phyloP scores from a whole-genome alignment of 2,888 invertebrate species.

The Heteromurus nitidus region DNA sequence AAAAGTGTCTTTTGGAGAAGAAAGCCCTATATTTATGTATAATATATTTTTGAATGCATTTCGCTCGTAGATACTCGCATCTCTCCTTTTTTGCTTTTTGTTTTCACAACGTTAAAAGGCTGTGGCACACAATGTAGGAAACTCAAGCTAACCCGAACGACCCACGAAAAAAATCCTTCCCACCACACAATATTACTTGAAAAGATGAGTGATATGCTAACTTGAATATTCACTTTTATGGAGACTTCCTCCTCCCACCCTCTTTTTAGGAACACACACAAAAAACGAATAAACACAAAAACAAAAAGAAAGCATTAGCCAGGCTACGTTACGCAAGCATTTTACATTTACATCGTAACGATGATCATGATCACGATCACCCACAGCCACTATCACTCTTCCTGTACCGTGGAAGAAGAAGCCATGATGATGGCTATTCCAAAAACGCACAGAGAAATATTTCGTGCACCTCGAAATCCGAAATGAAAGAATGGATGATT shows the following conservation, averaged over 20 bases:
- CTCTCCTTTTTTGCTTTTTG: too few relatives aligned
- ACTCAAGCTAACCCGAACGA: neutral
- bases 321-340: too few relatives aligned
- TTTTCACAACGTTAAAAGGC: too few relatives aligned
- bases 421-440: conserved; percentile 11
- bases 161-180: conserved; percentile 32
- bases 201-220: conserved; percentile 47
- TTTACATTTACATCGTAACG: too few relatives aligned
- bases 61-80: neutral
- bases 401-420: neutral
- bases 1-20: conserved; percentile 69
- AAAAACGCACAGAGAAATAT: neutral
- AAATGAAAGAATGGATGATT: conserved; percentile 36
- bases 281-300: conserved; percentile 38
- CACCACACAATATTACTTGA: conserved; percentile 28
- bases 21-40: conserved; percentile 29
- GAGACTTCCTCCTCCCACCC: conserved; percentile 43
- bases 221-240: conserved; percentile 24
- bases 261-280: conserved; percentile 35
- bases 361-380: too few relatives aligned
- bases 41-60: conserved; percentile 10
- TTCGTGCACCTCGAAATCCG: neutral
- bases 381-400: neutral
- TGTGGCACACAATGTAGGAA: too few relatives aligned
- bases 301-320: conserved; percentile 35